These are phyloP conservation scores for Tridacna crocea DNA, from an alignment of 2,888 invertebrate species.

Conservation along the genomic window DNA sequence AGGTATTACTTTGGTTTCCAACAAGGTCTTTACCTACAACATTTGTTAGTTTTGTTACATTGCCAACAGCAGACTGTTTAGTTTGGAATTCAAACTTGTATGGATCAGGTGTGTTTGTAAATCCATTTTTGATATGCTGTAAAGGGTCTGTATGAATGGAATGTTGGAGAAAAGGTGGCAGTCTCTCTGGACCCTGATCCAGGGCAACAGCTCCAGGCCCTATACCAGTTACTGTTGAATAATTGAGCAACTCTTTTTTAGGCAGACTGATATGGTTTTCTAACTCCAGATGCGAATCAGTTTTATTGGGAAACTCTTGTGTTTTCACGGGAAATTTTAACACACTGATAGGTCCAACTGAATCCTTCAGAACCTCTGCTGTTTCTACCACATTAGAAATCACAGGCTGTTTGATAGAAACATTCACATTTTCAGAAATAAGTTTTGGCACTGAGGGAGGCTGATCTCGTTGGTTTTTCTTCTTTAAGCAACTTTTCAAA, in stretches of 20 bases:
- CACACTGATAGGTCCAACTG: neutral
- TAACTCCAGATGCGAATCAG: neutral
- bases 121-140: conserved; percentile 1
- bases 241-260: neutral
- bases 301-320: no score
- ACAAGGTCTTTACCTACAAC: neutral
- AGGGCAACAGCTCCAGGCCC: conserved; percentile 6
- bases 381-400: neutral
- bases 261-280: no score
- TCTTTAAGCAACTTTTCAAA: conserved; percentile 47
- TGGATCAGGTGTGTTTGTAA: neutral
- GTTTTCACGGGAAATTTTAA: no score
- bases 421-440: neutral
- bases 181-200: conserved; percentile 6
- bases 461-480: conserved; percentile 5
- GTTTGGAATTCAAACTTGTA: conserved; percentile 15
- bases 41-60: neutral
- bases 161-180: conserved; percentile 12
- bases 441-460: neutral
- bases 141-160: conserved; percentile 6
- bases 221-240: no score
- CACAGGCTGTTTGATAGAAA: neutral
- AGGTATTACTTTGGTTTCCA: neutral
- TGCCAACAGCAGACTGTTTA: neutral
- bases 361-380: neutral